A percentile compares a stretch with the other conserved stretches of the same genome.
Evolutionary conservation across 2,888 invertebrate species (phyloP).

Genomic region (Coleophora deauratella): DNA sequence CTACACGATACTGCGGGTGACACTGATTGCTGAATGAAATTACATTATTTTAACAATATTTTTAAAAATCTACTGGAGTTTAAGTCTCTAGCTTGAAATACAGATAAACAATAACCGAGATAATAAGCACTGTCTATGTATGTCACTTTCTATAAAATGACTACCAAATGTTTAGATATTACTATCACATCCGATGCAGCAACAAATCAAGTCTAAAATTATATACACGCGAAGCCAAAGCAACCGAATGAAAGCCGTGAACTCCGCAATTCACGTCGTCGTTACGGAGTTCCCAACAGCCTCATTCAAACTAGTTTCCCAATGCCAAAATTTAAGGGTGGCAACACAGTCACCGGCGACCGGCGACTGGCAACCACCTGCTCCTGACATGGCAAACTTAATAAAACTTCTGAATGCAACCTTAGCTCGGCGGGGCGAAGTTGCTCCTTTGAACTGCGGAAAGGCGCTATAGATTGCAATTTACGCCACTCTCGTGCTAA

Average conservation of each 20-base stretch:
- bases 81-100: too few relatives aligned
- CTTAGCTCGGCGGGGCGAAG: constrained; percentile 29
- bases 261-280: constrained; percentile 4
- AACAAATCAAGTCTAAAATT: too few relatives aligned
- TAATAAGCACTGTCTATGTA: too few relatives aligned
- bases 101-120: too few relatives aligned
- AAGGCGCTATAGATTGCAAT: constrained; percentile 1
- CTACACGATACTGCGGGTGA: too few relatives aligned
- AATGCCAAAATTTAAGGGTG: constrained; percentile 28
- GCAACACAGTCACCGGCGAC: background rate
- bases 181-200: too few relatives aligned
- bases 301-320: constrained; percentile 35
- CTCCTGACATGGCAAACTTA: constrained; percentile 34
- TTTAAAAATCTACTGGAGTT: too few relatives aligned
- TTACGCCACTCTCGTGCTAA: background rate
- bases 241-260: background rate
- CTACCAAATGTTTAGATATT: too few relatives aligned
- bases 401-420: constrained; percentile 52
- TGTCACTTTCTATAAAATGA: too few relatives aligned
- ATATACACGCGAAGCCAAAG: background rate
- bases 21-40: too few relatives aligned
- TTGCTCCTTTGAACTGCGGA: constrained; percentile 18
- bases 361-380: constrained; percentile 17
- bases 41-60: too few relatives aligned
- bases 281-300: constrained; percentile 14